Evolutionary conservation across 2,113 vertebrate species (phyloP).

Genomic region (Dicerorhinus sumatrensis): DNA sequence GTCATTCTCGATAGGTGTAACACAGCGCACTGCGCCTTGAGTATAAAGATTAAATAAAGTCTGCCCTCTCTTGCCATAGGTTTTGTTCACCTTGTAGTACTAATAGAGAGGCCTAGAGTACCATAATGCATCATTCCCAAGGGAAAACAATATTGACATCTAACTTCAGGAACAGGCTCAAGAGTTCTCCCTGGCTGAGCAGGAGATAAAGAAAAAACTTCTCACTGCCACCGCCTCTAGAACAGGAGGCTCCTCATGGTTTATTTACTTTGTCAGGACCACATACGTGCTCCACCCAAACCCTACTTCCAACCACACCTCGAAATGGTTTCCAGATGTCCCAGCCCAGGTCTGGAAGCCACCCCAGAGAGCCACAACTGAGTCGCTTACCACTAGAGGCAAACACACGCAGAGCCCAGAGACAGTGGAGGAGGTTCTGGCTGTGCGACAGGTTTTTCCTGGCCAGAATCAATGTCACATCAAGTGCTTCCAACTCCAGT

Average conservation of each 20-base stretch:
- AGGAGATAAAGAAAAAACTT: background rate
- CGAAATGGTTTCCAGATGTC: background rate
- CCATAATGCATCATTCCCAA: too few relatives aligned
- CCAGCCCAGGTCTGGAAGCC: background rate
- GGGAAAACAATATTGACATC: background rate
- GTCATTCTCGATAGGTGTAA: background rate
- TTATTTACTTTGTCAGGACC: background rate
- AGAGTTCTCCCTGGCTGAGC: background rate
- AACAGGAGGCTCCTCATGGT: background rate
- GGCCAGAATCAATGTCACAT: constrained; percentile 90
- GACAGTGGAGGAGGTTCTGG: constrained; percentile 90
- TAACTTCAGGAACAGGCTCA: background rate
- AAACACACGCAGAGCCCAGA: constrained; percentile 92
- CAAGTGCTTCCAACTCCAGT: constrained; percentile 91
- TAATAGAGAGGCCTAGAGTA: background rate
- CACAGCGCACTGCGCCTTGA: background rate
- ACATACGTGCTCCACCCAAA: background rate
- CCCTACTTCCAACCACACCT: background rate
- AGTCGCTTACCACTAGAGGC: constrained; percentile 89
- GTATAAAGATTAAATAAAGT: background rate
- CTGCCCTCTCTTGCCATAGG: background rate
- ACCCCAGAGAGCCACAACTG: background rate
- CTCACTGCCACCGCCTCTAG: background rate
- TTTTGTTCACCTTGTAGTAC: background rate
- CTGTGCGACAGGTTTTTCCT: constrained; percentile 87